Evolutionary conservation across 2,888 invertebrate species (phyloP), one percentile per base, ranked within the genome.

Genomic region (Beris morrisii): DNA sequence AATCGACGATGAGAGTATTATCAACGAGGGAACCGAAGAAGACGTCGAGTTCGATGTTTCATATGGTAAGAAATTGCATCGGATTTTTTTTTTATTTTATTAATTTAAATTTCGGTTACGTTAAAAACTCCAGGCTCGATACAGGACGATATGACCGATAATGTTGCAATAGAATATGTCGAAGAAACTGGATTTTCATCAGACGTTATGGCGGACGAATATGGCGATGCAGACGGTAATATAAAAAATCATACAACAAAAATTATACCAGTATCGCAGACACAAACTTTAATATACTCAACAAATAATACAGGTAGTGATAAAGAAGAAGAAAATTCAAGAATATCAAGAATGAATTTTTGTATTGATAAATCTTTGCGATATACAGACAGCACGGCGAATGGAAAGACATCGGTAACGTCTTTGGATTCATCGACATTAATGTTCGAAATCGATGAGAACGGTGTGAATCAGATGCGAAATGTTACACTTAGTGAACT

Each of bases 131-230:
- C 15, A 65, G 54, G 44, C 15, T 56, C 55, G n/a, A 44, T 13
- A 6, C 65, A 55, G 66, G 71, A 75, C 48, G 76, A 76, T 52
- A 71, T 75, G 65, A 75, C 75, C 65, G 76, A 76, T 57, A 74
- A 75, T 66, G 74, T 74, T 45, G 73, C 76, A 53, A 74, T 76
- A 30, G 76, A 76, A 69, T 76, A 74, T 67, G 73, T 75, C 5
- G 76, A 76, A 69, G 75, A 75, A 55, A 58, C 55, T 28, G 57
- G 57, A 5, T 46, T 63, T 52, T 68, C 65, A 43, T 67, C 64
- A 28, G 69, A 69, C n/a, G 67, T 50, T 6, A 56, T 59, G 58
- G 59, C 55, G 15, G 69, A 66, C 38, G 52, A 64, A 38, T 63
- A 64, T 44, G 43, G 50, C 22, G 54, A 64, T 7, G 45, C 64